Evolutionary conservation across 2,113 vertebrate genomes (phyloP).

Genomic region (Oreochromis niloticus): DNA sequence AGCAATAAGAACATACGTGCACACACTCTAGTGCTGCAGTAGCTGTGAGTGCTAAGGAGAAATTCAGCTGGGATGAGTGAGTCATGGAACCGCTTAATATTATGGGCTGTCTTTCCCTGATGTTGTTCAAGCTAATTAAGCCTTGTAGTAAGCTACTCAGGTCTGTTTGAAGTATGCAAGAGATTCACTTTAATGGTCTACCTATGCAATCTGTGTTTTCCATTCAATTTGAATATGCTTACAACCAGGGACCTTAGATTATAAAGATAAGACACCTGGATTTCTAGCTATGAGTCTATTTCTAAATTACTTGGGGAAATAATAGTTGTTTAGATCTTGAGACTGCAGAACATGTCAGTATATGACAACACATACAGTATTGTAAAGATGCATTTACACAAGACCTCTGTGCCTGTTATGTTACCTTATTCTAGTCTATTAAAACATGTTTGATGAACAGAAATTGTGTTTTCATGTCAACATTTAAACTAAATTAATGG

Average conservation of each 20-base stretch:
- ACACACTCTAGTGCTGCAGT: neutral
- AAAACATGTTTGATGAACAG: neutral
- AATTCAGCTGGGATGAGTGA: slow-evolving; percentile 49
- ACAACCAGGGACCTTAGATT: slow-evolving; percentile 1
- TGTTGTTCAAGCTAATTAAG: slow-evolving; percentile 59
- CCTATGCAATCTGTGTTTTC: slow-evolving; percentile 12
- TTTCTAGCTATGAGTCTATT: neutral
- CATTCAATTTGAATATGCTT: slow-evolving; percentile 39
- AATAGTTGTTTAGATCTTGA: neutral
- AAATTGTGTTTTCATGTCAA: neutral
- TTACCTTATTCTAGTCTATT: neutral
- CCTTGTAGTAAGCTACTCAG: slow-evolving; percentile 18
- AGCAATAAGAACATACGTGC: neutral
- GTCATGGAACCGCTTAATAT: slow-evolving; percentile 49
- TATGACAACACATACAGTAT: neutral
- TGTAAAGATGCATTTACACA: neutral
- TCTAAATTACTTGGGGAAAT: neutral
- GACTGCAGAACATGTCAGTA: neutral
- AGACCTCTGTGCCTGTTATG: neutral
- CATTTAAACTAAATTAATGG: neutral
- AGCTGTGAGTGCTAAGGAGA: neutral
- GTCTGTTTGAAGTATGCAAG: slow-evolving; percentile 48
- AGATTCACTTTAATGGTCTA: slow-evolving; percentile 13
- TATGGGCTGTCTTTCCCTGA: slow-evolving; percentile 45
- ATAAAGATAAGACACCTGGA: neutral